Base-by-base conservation (phyloP, 2,113 vertebrate species). In the Cathartes aura region DNA sequence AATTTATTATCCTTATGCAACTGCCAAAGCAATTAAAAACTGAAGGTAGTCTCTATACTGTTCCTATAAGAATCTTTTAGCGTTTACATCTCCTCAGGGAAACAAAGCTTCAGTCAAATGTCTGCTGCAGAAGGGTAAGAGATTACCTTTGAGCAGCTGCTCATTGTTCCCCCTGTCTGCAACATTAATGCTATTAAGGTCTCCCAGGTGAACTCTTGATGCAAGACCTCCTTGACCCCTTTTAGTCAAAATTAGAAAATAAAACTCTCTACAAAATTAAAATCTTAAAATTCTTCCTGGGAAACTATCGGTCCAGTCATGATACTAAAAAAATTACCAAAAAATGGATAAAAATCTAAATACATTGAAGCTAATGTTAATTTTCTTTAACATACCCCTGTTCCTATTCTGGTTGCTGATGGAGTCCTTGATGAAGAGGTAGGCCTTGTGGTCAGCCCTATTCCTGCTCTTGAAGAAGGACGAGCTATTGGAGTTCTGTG, bases 401-500 rank as follows among this genome's bases (percentile, higher is more conserved):
- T 99, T 80, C 98, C 97, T 22, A 99, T 95, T 78, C 99, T 98
- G 76, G 98, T 81, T 91, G 99, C 99, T 59, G 99, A 98, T 3
- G 98, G 98, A 70, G 98, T 98, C 93, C 99, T 97, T 58, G 99
- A 89, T 15, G 98, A 98, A 58, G 98, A 95, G 30, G 98, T 56
- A 47, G 99, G 99, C 93, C 99, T 98, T 87, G 98, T 96, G 18
- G 96, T 72, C 21, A 98, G 79, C 5, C 97, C 98, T 64, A 97
- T 55, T 80, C 98, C 98, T 55, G 98, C 97, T 85, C 99, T 98
- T 42, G 99, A 99, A 93, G 98, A 62, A 16, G 99, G 99, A 42
- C 98, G 99, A 62, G 98, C 23, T 45, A 98, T 83, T 16, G 98
- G 97, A 60, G 98, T 98, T 93, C 99, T 98, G 93, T 99, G 99